phyloP scores from a whole-genome alignment of 2,113 vertebrate genomes.

The Sturnira hondurensis region DNA sequence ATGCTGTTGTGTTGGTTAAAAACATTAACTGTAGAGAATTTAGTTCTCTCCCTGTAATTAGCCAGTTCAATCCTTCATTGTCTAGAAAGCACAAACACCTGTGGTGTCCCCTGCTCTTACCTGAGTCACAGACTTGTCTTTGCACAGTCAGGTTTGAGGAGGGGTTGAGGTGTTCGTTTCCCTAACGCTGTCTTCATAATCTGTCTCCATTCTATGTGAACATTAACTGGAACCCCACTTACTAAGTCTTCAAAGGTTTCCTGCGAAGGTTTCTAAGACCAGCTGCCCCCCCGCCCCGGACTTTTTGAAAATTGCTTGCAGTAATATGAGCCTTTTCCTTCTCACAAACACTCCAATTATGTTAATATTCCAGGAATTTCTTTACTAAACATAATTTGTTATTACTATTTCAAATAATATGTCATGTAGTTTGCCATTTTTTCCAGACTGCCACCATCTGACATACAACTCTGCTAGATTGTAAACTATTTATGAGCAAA shows the following conservation, averaged over 20 bases:
- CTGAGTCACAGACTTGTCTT: background rate
- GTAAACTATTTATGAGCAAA: background rate
- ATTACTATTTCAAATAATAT: background rate
- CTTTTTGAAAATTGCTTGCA: constrained; percentile 68
- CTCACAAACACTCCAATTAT: constrained; percentile 12
- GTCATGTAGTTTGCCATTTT: background rate
- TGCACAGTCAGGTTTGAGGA: constrained; percentile 34
- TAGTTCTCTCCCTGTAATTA: background rate
- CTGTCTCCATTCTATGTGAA: constrained; percentile 34
- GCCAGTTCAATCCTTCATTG: background rate
- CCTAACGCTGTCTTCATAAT: constrained; percentile 17
- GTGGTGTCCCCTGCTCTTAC: background rate
- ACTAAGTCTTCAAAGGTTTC: constrained; percentile 79
- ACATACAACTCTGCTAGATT: background rate
- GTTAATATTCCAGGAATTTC: constrained; percentile 27
- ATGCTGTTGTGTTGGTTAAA: background rate
- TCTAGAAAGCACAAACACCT: background rate
- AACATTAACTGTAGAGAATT: background rate
- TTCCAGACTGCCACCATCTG: background rate
- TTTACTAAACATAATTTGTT: constrained; percentile 22
- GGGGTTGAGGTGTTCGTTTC: constrained; percentile 39
- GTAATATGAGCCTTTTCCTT: constrained; percentile 42
- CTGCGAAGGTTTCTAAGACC: constrained; percentile 57
- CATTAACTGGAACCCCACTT: constrained; percentile 74
- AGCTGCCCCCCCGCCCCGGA: constrained; percentile 29